Conservation (phyloP, 2,797 vertebrate genomes). For the Cynopterus sphinx region DNA sequence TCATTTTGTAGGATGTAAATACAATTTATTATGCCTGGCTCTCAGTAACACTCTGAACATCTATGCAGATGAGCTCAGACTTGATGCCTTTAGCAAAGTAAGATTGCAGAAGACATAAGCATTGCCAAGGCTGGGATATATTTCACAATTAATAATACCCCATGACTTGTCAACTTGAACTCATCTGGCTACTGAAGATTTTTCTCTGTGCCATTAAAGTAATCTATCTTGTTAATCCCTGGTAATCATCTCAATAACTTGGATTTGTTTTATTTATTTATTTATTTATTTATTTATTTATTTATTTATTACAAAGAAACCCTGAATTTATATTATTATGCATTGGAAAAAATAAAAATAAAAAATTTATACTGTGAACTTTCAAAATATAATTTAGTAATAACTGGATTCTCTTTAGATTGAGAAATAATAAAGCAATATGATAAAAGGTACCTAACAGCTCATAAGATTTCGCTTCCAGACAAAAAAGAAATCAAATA, state of each 20-base stretch:
- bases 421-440: conserved; percentile 13
- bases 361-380: neutral
- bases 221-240: neutral
- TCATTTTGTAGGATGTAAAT: conserved; percentile 69
- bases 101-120: conserved; percentile 45
- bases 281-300: no score
- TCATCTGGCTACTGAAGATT: conserved; percentile 27
- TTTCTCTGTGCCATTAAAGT: neutral
- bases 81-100: conserved; percentile 47
- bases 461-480: neutral
- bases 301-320: no score
- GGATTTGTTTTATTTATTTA: neutral
- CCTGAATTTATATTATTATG: neutral
- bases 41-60: conserved; percentile 37
- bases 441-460: conserved; percentile 8
- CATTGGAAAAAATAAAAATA: neutral
- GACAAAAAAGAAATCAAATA: neutral
- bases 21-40: conserved; percentile 60
- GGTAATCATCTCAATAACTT: conserved; percentile 18
- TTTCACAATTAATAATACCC: conserved; percentile 54
- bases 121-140: neutral
- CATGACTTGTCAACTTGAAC: conserved; percentile 51
- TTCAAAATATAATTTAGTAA: conserved; percentile 25
- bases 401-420: conserved; percentile 36
- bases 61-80: conserved; percentile 76